Conservation (phyloP, 2,888 invertebrate genomes). For the Micropterix aruncella region DNA sequence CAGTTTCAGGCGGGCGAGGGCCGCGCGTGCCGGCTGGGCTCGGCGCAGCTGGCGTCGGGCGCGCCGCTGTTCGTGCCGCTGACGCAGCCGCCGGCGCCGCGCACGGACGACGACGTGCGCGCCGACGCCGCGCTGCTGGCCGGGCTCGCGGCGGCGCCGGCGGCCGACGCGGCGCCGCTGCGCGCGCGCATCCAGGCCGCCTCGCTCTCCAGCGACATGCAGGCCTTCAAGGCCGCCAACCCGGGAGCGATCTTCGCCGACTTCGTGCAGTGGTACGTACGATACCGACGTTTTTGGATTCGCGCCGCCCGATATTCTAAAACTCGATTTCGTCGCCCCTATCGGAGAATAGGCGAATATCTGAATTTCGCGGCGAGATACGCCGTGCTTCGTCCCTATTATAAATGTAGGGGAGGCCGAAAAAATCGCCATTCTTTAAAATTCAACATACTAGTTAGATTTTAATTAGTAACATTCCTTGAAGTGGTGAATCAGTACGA, state of each 20-base stretch:
- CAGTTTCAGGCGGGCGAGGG: slow-evolving; percentile 22
- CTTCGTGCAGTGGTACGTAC: slow-evolving; percentile 74
- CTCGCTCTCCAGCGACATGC: slow-evolving; percentile 92
- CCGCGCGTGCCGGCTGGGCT: slow-evolving; percentile 24
- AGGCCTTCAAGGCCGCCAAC: slow-evolving; percentile 97
- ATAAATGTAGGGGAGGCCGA: too few relatives aligned
- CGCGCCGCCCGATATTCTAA: too few relatives aligned
- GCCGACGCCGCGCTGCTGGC: slow-evolving; percentile 86
- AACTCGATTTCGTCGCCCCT: too few relatives aligned
- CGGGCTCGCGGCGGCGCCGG: slow-evolving; percentile 74
- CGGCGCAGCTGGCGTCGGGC: slow-evolving; percentile 27
- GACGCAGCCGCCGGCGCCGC: slow-evolving; percentile 81
- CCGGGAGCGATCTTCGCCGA: slow-evolving; percentile 83
- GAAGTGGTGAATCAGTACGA: too few relatives aligned
- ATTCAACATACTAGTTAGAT: too few relatives aligned
- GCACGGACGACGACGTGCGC: slow-evolving; percentile 93
- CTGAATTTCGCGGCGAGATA: too few relatives aligned
- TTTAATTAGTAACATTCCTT: too few relatives aligned
- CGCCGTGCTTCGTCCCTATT: too few relatives aligned
- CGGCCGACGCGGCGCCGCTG: slow-evolving; percentile 68
- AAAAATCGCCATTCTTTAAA: too few relatives aligned
- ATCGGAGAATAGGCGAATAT: too few relatives aligned
- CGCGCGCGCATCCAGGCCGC: slow-evolving; percentile 92
- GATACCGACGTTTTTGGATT: too few relatives aligned
- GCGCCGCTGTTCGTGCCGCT: slow-evolving; percentile 29